Percentiles rank a stretch among this genome's conserved stretches.
These are phyloP conservation scores for Xenopus petersii DNA, from an alignment of 2,797 vertebrate species.

Conservation along the genomic window DNA sequence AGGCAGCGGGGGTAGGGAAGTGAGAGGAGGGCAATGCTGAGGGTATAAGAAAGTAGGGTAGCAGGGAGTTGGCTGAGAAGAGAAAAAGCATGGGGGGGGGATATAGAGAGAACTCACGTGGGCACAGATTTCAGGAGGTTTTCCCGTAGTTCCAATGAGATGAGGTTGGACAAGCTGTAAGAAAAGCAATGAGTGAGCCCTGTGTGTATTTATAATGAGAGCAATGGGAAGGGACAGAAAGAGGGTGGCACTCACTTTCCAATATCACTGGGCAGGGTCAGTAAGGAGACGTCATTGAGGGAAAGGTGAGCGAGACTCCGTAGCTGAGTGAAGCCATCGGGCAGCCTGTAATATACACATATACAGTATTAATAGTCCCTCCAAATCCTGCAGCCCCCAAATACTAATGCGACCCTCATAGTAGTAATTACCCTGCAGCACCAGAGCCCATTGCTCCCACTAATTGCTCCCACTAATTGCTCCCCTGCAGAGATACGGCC, in stretches of 20 bases:
- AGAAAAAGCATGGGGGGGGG: too few species aligned
- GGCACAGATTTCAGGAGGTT: slow-evolving; percentile 95
- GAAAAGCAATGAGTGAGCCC: background rate
- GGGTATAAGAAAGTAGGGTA: too few species aligned
- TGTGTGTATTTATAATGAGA: too few species aligned
- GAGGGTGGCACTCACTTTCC: slow-evolving; percentile 82
- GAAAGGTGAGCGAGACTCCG: slow-evolving; percentile 88
- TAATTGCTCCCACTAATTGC: too few species aligned
- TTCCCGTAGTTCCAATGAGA: slow-evolving; percentile 93
- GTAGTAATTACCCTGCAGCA: background rate
- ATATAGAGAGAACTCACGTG: slow-evolving; percentile 74
- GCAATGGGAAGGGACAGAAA: too few species aligned
- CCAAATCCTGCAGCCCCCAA: too few species aligned
- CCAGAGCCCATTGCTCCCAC: background rate
- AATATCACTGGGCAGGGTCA: slow-evolving; percentile 86
- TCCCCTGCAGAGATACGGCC: too few species aligned
- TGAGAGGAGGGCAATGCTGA: too few species aligned
- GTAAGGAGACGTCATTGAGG: slow-evolving; percentile 93
- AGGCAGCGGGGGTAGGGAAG: too few species aligned
- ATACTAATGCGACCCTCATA: too few species aligned
- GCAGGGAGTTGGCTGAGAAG: too few species aligned
- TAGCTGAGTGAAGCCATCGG: slow-evolving; percentile 94
- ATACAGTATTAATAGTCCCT: too few species aligned
- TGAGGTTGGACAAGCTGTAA: slow-evolving; percentile 89
- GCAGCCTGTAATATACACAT: slow-evolving; percentile 69